A percentile compares a stretch with the other conserved stretches of the same genome.
phyloP scores from a whole-genome alignment of 2,888 invertebrate species.

The Metellina segmentata region DNA sequence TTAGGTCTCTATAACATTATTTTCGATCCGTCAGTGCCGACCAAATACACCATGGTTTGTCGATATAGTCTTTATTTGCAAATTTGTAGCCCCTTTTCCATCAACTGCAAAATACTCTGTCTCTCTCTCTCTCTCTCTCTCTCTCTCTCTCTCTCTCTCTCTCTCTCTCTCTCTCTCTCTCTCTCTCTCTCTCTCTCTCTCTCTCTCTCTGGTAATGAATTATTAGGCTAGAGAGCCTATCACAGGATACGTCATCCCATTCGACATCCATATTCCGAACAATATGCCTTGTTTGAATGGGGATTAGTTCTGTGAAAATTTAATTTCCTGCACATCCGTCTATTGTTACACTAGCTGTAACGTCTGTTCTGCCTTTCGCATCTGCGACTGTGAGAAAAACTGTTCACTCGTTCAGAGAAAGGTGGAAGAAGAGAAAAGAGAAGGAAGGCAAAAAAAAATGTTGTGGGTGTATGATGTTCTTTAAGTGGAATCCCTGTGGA shows the following conservation, averaged over 20 bases:
- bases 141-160: no score
- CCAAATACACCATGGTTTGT: no score
- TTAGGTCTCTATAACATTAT: no score
- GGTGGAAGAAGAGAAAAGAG: neutral
- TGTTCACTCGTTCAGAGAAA: conserved; percentile 10
- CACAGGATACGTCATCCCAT: neutral
- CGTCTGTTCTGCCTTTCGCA: conserved; percentile 15
- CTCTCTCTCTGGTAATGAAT: no score
- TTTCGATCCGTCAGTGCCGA: no score
- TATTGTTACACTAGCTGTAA: conserved; percentile 14
- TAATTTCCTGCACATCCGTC: conserved; percentile 30
- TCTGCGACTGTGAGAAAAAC: conserved; percentile 6
- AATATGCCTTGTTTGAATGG: neutral
- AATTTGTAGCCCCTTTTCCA: no score
- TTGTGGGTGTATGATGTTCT: conserved; percentile 33
- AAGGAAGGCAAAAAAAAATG: neutral
- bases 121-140: no score
- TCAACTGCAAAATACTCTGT: no score
- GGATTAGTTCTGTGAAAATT: conserved; percentile 25
- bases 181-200: no score
- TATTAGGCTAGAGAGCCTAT: no score
- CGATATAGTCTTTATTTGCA: no score
- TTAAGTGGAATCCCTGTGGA: conserved; percentile 15
- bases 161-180: no score
- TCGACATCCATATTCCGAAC: neutral